These are phyloP conservation scores for Psittacula derbiana DNA, from an alignment of 2,797 vertebrate genomes.

Conservation along the genomic window DNA sequence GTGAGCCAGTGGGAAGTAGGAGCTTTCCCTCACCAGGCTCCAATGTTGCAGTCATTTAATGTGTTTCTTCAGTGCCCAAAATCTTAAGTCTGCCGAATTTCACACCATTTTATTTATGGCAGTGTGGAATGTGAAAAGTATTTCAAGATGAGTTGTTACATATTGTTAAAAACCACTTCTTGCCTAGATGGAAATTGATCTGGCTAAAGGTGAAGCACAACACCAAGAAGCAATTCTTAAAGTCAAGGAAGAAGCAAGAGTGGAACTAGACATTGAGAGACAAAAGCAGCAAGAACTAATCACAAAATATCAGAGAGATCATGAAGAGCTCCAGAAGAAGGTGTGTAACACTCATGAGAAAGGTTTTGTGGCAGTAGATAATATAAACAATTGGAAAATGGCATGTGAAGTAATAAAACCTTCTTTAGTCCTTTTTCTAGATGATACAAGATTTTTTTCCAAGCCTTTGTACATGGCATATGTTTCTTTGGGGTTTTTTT, in stretches of 20 bases:
- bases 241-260: constrained; percentile 73
- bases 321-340: constrained; percentile 77
- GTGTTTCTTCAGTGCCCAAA: neutral
- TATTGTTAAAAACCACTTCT: neutral
- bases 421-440: neutral
- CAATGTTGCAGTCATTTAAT: neutral
- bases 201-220: constrained; percentile 72
- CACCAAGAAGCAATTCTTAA: constrained; percentile 74
- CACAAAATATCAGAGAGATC: constrained; percentile 73
- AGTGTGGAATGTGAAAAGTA: neutral
- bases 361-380: neutral
- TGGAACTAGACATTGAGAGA: constrained; percentile 77
- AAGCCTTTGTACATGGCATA: neutral
- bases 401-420: neutral
- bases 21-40: neutral
- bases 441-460: neutral
- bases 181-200: constrained; percentile 74
- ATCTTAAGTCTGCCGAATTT: neutral
- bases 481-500: neutral
- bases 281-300: constrained; percentile 80
- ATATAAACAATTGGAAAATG: neutral
- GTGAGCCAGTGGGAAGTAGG: accelerated
- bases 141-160: neutral
- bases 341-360: constrained; percentile 53
- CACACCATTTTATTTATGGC: neutral